phyloP scores from a whole-genome alignment of 2,888 invertebrate species.

The Gryllus longicercus region DNA sequence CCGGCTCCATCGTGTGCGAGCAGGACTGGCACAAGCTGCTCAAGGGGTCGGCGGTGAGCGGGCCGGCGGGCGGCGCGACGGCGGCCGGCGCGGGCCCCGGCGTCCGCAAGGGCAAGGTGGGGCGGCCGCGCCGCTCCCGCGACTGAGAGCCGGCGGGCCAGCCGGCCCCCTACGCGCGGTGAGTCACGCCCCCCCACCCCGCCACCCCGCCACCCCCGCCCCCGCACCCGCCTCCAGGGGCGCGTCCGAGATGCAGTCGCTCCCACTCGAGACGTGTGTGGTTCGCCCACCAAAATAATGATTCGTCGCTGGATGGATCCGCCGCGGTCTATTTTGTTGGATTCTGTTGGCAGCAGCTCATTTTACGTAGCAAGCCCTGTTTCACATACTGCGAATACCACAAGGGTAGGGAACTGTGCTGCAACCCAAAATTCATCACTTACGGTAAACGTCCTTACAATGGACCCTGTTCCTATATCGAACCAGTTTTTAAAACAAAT shows the following conservation, averaged over 20 bases:
- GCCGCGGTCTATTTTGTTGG: no score
- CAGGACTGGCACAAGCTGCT: conserved; percentile 93
- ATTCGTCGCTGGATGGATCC: no score
- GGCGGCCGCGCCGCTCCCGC: conserved; percentile 81
- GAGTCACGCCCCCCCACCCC: neutral
- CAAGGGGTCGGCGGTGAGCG: conserved; percentile 59
- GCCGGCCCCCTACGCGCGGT: conserved; percentile 3
- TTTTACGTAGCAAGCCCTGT: no score
- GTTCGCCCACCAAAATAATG: neutral
- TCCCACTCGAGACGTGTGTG: neutral
- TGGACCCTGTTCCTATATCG: no score
- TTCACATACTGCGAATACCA: no score
- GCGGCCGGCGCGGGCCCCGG: conserved; percentile 58
- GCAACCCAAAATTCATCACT: no score
- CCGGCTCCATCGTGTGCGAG: conserved; percentile 88
- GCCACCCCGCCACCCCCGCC: no score
- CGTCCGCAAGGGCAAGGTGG: conserved; percentile 85
- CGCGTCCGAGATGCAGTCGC: neutral
- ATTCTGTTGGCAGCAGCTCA: no score
- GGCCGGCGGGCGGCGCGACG: conserved; percentile 57
- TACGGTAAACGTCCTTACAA: no score
- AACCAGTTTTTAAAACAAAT: no score
- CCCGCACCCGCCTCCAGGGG: neutral
- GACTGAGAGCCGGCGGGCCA: conserved; percentile 64
- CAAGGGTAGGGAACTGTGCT: no score